These are phyloP conservation scores for Eumeta japonica DNA, from an alignment of 1,140 invertebrate species.

Conservation along the genomic window DNA sequence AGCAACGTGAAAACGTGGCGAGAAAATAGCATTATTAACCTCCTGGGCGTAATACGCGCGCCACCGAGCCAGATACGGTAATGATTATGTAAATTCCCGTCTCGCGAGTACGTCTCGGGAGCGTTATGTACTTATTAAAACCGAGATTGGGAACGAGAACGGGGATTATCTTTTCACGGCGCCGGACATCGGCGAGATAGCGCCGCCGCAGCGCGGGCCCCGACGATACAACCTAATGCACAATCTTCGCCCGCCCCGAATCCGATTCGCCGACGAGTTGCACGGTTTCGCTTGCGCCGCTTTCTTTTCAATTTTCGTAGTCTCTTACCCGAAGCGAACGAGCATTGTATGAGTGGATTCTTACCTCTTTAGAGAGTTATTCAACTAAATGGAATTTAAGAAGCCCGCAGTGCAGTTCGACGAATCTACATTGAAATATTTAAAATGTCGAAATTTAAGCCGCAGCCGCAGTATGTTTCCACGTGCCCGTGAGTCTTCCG, in stretches of 20 bases:
- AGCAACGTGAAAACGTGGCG: constrained; percentile 57
- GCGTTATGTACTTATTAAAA: constrained; percentile 58
- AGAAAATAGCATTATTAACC: constrained; percentile 61
- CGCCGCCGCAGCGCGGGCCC: not conserved
- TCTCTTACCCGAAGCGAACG: constrained; percentile 46
- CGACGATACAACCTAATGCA: no score
- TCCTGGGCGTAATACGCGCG: constrained; percentile 56
- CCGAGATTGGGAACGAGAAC: constrained; percentile 46
- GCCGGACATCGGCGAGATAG: not conserved
- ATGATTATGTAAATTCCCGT: constrained; percentile 57
- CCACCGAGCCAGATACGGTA: constrained; percentile 58
- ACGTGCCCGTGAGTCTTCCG: constrained; percentile 30
- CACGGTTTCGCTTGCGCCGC: constrained; percentile 45
- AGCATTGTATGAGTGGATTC: constrained; percentile 56
- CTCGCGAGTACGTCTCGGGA: constrained; percentile 53
- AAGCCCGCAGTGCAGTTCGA: constrained; percentile 55
- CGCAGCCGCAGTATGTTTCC: constrained; percentile 39
- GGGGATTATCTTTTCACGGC: constrained; percentile 43
- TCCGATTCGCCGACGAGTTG: no score
- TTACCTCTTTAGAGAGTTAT: constrained; percentile 56
- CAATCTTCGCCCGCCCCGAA: no score
- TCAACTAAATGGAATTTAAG: constrained; percentile 58
- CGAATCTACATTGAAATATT: constrained; percentile 56
- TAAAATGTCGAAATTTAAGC: constrained; percentile 54
- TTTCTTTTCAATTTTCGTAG: constrained; percentile 58